Evolutionary conservation across 2,888 invertebrate species (phyloP).

Genomic region (Zaprionus lineosus): DNA sequence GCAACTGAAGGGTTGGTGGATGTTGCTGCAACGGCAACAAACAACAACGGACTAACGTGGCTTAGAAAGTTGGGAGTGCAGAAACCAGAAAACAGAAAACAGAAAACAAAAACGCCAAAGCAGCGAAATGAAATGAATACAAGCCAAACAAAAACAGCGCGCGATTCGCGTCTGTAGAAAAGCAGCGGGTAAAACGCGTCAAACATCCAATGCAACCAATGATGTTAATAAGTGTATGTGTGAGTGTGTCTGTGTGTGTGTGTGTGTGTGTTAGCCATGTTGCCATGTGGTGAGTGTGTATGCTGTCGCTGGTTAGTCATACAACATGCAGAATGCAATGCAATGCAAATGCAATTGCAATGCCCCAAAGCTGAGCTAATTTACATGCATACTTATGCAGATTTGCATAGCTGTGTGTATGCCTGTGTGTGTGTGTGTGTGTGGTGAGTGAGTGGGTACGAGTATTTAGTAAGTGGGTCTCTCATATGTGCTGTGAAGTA

Average conservation of each 20-base stretch:
- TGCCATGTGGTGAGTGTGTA: slow-evolving; percentile 19
- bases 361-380: slow-evolving; percentile 61
- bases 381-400: slow-evolving; percentile 56
- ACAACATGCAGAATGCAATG: slow-evolving; percentile 60
- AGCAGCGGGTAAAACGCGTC: slow-evolving; percentile 40
- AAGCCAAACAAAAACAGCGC: slow-evolving; percentile 35
- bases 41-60: slow-evolving; percentile 7
- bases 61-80: slow-evolving; percentile 53
- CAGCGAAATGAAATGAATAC: slow-evolving; percentile 30
- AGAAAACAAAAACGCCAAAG: slow-evolving; percentile 27
- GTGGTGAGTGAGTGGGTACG: slow-evolving; percentile 26
- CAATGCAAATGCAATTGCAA: slow-evolving; percentile 36
- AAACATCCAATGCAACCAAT: slow-evolving; percentile 42
- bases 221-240: neutral
- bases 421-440: slow-evolving; percentile 23
- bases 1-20: neutral
- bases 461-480: slow-evolving; percentile 61
- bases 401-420: slow-evolving; percentile 25
- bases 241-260: slow-evolving; percentile 9
- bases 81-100: no score
- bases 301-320: slow-evolving; percentile 62
- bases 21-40: slow-evolving; percentile 19
- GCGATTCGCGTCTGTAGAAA: slow-evolving; percentile 31
- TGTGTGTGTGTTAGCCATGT: slow-evolving; percentile 20
- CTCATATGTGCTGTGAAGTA: slow-evolving; percentile 6